Conservation (phyloP, 2,113 vertebrate species). For the human region DNA sequence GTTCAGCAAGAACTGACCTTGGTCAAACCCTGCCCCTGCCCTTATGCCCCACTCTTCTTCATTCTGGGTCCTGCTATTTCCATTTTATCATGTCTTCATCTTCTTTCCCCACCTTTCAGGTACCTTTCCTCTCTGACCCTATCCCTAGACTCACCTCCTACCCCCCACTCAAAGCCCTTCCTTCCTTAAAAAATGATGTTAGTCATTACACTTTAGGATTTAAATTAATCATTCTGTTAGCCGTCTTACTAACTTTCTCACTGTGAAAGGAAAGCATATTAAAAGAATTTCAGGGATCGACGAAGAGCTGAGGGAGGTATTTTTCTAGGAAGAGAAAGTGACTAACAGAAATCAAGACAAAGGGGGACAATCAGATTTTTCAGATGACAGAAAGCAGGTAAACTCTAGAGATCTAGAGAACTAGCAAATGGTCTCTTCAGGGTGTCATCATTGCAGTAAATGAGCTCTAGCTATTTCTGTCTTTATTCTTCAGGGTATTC, state of each 20-base stretch:
- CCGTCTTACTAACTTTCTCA: background rate
- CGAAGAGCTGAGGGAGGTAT: background rate
- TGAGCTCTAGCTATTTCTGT: background rate
- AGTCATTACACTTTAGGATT: background rate
- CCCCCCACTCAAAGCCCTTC: background rate
- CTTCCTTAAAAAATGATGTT: background rate
- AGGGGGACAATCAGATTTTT: conserved; percentile 1
- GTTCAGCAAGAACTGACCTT: background rate
- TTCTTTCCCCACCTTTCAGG: background rate
- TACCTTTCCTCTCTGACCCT: background rate
- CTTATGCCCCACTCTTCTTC: background rate
- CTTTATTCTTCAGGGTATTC: background rate
- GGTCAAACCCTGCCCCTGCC: background rate
- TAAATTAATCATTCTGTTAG: background rate
- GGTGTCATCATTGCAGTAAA: background rate
- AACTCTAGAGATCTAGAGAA: background rate
- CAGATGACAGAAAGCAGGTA: background rate
- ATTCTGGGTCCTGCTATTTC: background rate
- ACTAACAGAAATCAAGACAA: conserved; percentile 29
- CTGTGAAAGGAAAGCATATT: conserved; percentile 1
- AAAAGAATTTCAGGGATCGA: conserved; percentile 6
- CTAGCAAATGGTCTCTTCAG: background rate
- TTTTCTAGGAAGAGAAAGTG: background rate
- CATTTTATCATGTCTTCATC: background rate
- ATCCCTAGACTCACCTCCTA: background rate